A percentile compares a stretch with the other conserved stretches of the same genome.
These are phyloP conservation scores for Monomorium pharaonis DNA, from an alignment of 1,140 invertebrate genomes.

Conservation along the genomic window DNA sequence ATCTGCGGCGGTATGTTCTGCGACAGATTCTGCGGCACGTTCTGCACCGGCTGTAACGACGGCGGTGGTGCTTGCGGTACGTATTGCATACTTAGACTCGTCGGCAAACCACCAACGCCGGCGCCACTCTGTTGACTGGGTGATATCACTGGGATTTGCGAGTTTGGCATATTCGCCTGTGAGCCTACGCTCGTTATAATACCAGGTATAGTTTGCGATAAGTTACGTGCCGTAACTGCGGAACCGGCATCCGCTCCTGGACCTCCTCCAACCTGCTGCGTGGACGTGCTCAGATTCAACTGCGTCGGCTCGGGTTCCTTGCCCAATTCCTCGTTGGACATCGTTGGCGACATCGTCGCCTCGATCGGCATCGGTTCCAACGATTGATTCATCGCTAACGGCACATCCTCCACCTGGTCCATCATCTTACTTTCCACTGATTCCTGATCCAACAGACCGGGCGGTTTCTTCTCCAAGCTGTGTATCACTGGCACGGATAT, in stretches of 20 bases:
- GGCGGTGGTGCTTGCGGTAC: constrained; percentile 17
- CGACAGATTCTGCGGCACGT: constrained; percentile 81
- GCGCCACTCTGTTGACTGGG: constrained; percentile 62
- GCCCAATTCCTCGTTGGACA: constrained; percentile 62
- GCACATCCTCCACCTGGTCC: constrained; percentile 29
- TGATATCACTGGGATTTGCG: constrained; percentile 75
- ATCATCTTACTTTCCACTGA: constrained; percentile 79
- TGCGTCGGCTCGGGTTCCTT: constrained; percentile 71
- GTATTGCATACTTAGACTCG: constrained; percentile 81
- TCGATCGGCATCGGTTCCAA: constrained; percentile 81
- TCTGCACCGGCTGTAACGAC: constrained; percentile 77
- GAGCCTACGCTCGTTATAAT: constrained; percentile 64
- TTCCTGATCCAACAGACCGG: constrained; percentile 61
- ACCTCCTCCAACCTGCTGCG: constrained; percentile 58
- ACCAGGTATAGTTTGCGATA: constrained; percentile 78
- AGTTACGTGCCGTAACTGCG: constrained; percentile 71
- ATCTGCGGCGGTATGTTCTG: constrained; percentile 74
- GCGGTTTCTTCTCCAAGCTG: constrained; percentile 79
- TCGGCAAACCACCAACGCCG: constrained; percentile 69
- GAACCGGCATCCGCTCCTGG: constrained; percentile 77
- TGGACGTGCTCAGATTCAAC: constrained; percentile 70
- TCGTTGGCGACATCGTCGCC: constrained; percentile 73
- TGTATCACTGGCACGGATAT: constrained; percentile 84
- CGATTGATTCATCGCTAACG: constrained; percentile 74
- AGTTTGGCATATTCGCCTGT: constrained; percentile 62